phyloP scores from a whole-genome alignment of 2,888 invertebrate species.

The Microctonus aethiopoides region DNA sequence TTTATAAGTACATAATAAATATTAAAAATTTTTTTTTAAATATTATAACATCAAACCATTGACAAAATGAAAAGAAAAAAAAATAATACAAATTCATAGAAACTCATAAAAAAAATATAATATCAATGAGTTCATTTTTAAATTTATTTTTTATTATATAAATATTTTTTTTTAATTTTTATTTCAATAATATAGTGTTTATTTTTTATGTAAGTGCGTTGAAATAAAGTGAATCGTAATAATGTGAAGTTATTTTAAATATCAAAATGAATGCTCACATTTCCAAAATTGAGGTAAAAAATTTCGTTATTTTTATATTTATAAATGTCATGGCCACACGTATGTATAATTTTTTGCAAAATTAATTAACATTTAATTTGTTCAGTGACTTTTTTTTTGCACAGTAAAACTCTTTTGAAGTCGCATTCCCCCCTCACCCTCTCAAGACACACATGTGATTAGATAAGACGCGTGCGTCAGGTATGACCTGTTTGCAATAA shows the following conservation, averaged over 20 bases:
- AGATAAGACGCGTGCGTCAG: conserved; percentile 37
- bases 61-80: not conserved
- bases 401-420: not conserved
- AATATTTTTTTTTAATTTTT: not conserved
- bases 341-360: too few species aligned
- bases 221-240: too few species aligned
- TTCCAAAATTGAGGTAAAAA: conserved; percentile 59
- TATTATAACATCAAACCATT: not conserved
- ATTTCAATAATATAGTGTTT: conserved; percentile 5
- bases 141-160: not conserved
- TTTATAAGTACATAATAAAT: conserved; percentile 16
- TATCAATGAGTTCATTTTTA: too few species aligned
- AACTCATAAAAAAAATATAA: too few species aligned
- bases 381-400: too few species aligned
- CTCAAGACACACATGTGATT: conserved; percentile 31
- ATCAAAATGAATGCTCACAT: conserved; percentile 64
- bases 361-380: too few species aligned
- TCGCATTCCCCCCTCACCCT: not conserved
- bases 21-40: too few species aligned
- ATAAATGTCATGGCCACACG: not conserved
- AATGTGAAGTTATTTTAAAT: conserved; percentile 54
- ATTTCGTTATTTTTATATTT: conserved; percentile 22
- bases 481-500: too few species aligned
- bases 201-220: too few species aligned
- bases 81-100: too few species aligned